phyloP scores from a whole-genome alignment of 2,797 vertebrate species.

The Enteromius radiatus region DNA sequence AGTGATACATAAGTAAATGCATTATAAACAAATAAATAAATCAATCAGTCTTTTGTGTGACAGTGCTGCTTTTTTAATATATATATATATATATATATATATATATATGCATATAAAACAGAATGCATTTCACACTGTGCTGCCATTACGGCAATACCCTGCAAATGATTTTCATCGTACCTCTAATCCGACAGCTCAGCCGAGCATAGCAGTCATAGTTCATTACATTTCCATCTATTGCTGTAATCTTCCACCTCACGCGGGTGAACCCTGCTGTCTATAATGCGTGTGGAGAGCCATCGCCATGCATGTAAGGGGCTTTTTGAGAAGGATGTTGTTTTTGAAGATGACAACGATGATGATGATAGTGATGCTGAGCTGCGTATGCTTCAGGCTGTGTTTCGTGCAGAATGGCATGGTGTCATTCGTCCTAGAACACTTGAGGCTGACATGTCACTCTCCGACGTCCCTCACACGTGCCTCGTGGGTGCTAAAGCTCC shows the following conservation, averaged over 20 bases:
- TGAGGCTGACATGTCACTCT: conserved; percentile 70
- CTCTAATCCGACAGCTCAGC: conserved; percentile 49
- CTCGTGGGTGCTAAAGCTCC: neutral
- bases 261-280: conserved; percentile 16
- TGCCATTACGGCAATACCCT: conserved; percentile 28
- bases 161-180: conserved; percentile 44
- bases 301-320: conserved; percentile 6
- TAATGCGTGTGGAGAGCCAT: conserved; percentile 27
- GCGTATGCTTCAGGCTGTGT: conserved; percentile 49
- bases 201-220: conserved; percentile 46
- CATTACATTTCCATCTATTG: conserved; percentile 48
- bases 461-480: conserved; percentile 48
- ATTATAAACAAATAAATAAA: neutral
- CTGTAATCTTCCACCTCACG: conserved; percentile 41
- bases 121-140: conserved; percentile 23
- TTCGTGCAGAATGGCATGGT: conserved; percentile 60
- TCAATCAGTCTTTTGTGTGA: conserved; percentile 13
- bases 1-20: neutral
- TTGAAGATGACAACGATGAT: conserved; percentile 16
- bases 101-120: neutral
- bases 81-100: neutral
- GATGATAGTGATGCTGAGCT: conserved; percentile 63
- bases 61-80: conserved; percentile 3
- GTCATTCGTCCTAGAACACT: conserved; percentile 70
- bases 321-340: conserved; percentile 22